These are phyloP conservation scores for Eurytoma californica DNA, from an alignment of 2,888 invertebrate species.

Conservation along the genomic window DNA sequence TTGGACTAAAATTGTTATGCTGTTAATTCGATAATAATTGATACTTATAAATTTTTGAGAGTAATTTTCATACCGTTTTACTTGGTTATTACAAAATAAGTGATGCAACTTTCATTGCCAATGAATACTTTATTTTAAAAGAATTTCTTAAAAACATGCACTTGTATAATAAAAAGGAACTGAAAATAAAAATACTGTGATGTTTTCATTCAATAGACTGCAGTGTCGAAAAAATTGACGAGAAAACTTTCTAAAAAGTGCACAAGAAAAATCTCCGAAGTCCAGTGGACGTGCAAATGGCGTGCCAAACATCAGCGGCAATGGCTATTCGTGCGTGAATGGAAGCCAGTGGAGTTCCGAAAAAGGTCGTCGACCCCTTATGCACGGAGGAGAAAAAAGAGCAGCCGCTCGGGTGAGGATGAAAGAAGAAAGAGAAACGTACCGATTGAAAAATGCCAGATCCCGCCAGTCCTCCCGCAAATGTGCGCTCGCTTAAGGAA, in stretches of 20 bases:
- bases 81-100: no score
- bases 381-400: neutral
- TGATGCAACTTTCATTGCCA: no score
- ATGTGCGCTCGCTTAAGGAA: neutral
- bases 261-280: neutral
- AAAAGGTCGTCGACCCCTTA: no score
- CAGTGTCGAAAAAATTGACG: neutral
- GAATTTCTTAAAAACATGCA: no score
- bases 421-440: neutral
- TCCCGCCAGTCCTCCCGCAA: neutral
- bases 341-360: neutral
- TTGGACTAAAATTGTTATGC: no score
- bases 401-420: neutral
- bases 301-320: constrained; percentile 6
- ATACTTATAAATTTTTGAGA: no score
- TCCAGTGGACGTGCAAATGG: no score
- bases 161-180: no score
- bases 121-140: no score
- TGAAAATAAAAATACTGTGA: no score
- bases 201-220: neutral
- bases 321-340: neutral
- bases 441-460: constrained; percentile 53
- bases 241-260: neutral
- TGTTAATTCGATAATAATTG: no score
- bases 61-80: no score